Evolutionary conservation across 2,888 invertebrate species (phyloP), one percentile per base, ranked within the genome.

Genomic region (Cheilosia grossa): DNA sequence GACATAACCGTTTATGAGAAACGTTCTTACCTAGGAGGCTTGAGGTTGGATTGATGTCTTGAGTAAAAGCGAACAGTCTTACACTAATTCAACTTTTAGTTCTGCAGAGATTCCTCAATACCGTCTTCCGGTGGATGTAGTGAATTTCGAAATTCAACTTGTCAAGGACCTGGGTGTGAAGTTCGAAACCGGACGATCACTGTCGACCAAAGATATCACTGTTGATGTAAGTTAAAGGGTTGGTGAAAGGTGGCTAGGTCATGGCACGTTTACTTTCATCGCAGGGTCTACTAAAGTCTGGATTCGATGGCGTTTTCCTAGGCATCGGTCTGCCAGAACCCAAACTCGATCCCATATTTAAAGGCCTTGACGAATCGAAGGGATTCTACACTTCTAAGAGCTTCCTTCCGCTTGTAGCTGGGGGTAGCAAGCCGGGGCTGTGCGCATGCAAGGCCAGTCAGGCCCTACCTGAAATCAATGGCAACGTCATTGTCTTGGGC

Each of bases 61-160:
- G 40, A 33, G 21, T 19, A 17, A 19, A 19, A 17, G 17, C 7
- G 7, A 49, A 49, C 19, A 3, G 51, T 66, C 61, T 49, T 1
- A 21, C 21, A 17, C 42, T 58, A 30, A 15, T 63, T 42, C 1
- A 33, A 24, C 17, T 51, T 42, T 2, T 90, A 98, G 99, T 90
- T 95, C 98, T 0, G 94, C 98, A 0, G 99, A 99, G 93, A 99
- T 99, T 88, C 99, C 99, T 0, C 98, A 99, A 90, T 99, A 98
- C 91, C 96, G 99, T 51, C 93, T 99, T 30, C 99, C 99, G 0
- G 96, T 95, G 89, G 95, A 96, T 85, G 98, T 97, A 1, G 98
- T 99, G 0, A 95, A 97, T 89, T 99, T 97, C 91, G 99, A 99
- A 93, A 94, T 98, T 15, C 94, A 97, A 63, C 93, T 99, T 40